A percentile compares a stretch with the other conserved stretches of the same genome.
Conservation (phyloP, 1,140 invertebrate genomes). For the Macrobrachium rosenbergii region DNA sequence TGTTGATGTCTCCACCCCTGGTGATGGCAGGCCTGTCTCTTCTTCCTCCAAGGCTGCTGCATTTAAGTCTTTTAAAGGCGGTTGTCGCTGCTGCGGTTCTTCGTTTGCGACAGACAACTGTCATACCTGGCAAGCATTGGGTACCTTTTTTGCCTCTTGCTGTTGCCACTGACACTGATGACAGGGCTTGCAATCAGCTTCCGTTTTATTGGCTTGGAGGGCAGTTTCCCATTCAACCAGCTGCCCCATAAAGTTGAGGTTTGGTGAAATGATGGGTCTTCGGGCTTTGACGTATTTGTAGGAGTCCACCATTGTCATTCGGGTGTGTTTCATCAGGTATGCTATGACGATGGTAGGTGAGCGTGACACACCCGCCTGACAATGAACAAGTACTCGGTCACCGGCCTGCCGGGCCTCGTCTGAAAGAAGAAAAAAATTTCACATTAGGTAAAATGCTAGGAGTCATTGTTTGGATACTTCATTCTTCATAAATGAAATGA, state of each 20-base stretch:
- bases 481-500: background rate
- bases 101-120: constrained; percentile 11
- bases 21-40: background rate
- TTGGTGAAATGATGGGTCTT: constrained; percentile 93
- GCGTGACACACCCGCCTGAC: constrained; percentile 94
- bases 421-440: constrained; percentile 74
- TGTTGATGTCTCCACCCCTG: no score
- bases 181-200: constrained; percentile 69
- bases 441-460: background rate
- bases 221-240: constrained; percentile 88
- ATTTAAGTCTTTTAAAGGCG: background rate
- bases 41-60: background rate
- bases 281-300: constrained; percentile 89
- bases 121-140: constrained; percentile 66
- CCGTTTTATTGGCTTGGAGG: constrained; percentile 71
- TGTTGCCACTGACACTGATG: constrained; percentile 73
- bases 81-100: background rate
- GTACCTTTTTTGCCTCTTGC: constrained; percentile 60
- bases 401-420: constrained; percentile 86
- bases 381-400: constrained; percentile 90
- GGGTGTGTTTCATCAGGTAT: constrained; percentile 92
- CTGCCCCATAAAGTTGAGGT: constrained; percentile 98
- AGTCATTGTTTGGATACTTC: background rate
- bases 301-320: constrained; percentile 88
- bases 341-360: constrained; percentile 95